phyloP scores from a whole-genome alignment of 1,140 invertebrate genomes.

The Papilio machaon region DNA sequence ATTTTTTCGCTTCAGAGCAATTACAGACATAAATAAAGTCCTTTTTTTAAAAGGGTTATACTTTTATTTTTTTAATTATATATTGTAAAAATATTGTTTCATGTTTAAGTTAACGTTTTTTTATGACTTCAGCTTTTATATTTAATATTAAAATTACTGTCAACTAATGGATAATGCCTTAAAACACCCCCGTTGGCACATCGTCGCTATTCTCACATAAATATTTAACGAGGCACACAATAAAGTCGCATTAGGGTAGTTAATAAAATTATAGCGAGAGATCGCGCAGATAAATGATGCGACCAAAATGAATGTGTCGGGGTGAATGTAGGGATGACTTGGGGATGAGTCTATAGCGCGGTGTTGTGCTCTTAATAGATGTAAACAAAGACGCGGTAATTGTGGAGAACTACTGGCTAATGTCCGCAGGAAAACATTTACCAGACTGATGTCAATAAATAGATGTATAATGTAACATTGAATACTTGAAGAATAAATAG shows the following conservation, averaged over 20 bases:
- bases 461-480: too few relatives aligned
- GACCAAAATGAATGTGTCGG: conserved; percentile 16
- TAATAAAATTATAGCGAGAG: conserved; percentile 55
- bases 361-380: not conserved
- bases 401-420: not conserved
- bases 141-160: not conserved
- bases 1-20: too few relatives aligned
- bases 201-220: conserved; percentile 45
- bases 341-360: not conserved
- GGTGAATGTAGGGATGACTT: not conserved
- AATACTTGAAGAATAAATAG: too few relatives aligned
- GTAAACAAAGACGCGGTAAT: not conserved
- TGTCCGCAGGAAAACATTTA: too few relatives aligned
- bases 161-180: not conserved
- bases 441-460: not conserved
- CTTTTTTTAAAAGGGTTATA: too few relatives aligned
- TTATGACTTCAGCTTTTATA: not conserved
- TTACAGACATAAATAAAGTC: too few relatives aligned
- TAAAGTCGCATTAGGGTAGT: conserved; percentile 45
- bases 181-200: not conserved
- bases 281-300: conserved; percentile 48
- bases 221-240: conserved; percentile 41
- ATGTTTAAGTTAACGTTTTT: too few relatives aligned
- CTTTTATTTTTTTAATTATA: too few relatives aligned
- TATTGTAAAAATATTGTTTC: too few relatives aligned